Evolutionary conservation across 2,113 vertebrate species (phyloP).

Genomic region (Hydrolagus affinis): DNA sequence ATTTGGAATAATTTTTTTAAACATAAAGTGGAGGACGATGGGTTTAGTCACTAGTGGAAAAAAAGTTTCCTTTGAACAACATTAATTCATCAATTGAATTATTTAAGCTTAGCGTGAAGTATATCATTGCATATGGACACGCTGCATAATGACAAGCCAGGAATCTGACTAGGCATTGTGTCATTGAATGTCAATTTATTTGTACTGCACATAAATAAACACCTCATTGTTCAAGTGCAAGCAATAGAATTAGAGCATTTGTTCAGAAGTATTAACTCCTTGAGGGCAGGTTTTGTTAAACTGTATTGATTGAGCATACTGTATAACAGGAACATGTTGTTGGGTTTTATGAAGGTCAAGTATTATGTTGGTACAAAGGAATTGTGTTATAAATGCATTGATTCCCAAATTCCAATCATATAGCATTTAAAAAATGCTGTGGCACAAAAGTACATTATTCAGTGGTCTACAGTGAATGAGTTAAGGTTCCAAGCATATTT

Average conservation of each 20-base stretch:
- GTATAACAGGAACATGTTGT: background rate
- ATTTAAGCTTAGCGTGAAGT: background rate
- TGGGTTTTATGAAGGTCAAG: background rate
- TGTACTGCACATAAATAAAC: constrained; percentile 3
- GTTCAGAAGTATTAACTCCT: constrained; percentile 1
- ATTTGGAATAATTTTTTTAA: constrained; percentile 17
- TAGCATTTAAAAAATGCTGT: background rate
- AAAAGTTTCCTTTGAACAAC: constrained; percentile 4
- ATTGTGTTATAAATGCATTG: background rate
- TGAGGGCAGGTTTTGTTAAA: background rate
- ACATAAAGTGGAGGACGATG: no score
- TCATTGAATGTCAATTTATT: constrained; percentile 30
- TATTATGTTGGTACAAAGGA: background rate
- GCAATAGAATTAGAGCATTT: background rate
- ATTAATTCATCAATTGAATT: constrained; percentile 10
- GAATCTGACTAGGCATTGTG: background rate
- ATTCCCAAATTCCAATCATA: no score
- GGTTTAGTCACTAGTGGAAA: background rate
- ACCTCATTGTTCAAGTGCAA: background rate
- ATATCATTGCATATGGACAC: constrained; percentile 7
- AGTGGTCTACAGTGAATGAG: background rate
- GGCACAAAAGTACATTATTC: background rate
- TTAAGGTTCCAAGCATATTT: background rate
- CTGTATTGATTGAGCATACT: background rate
- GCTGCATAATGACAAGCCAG: background rate